These are phyloP conservation scores for Phytoseiulus persimilis DNA, from an alignment of 2,888 invertebrate genomes.

Conservation along the genomic window DNA sequence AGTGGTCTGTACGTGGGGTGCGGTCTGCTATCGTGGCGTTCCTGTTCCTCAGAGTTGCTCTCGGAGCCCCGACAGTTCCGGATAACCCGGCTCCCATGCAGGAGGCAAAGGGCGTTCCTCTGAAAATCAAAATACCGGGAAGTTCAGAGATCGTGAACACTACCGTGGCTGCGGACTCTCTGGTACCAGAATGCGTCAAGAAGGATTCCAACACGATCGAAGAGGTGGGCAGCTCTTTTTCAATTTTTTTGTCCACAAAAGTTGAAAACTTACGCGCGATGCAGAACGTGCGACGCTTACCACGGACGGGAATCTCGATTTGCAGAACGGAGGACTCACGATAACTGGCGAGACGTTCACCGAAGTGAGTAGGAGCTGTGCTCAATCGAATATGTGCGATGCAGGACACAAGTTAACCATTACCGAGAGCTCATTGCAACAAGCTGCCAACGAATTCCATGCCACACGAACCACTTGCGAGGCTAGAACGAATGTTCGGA, in stretches of 20 bases:
- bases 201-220: constrained; percentile 7
- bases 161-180: background rate
- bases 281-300: background rate
- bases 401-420: too few species aligned
- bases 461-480: too few species aligned
- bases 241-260: background rate
- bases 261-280: background rate
- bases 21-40: background rate
- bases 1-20: background rate
- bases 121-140: constrained; percentile 17
- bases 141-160: background rate
- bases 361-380: background rate
- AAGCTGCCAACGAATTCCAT: too few species aligned
- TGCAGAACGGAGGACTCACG: constrained; percentile 18
- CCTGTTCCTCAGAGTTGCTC: background rate
- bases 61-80: background rate
- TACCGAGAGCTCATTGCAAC: too few species aligned
- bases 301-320: background rate
- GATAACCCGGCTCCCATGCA: background rate
- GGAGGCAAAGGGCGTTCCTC: background rate
- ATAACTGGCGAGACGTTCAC: background rate
- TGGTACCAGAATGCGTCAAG: background rate
- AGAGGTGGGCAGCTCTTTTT: background rate
- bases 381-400: background rate
- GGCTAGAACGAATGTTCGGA: too few species aligned